Conservation (phyloP, 1,140 invertebrate species). For the Drosophila cardini region DNA sequence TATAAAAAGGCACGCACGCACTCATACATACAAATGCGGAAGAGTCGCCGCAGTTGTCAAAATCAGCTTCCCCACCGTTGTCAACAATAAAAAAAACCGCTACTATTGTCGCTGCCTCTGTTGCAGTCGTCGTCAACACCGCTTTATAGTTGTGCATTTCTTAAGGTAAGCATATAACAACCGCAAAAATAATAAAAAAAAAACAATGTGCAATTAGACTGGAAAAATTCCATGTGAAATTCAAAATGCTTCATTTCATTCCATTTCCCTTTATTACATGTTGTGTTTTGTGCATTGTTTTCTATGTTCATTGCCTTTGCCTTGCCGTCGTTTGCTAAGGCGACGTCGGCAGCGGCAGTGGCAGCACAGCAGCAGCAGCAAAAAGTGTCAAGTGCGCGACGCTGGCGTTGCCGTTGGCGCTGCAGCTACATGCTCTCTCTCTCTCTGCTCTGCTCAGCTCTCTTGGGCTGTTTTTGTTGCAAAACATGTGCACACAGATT, state of each 20-base stretch:
- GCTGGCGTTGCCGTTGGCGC: conserved; percentile 6
- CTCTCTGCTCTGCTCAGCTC: neutral
- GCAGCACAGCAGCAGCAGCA: conserved; percentile 4
- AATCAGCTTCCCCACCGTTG: conserved; percentile 41
- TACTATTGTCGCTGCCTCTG: conserved; percentile 1
- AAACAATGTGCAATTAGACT: conserved; percentile 41
- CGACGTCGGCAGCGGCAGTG: neutral
- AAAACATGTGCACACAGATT: conserved; percentile 49
- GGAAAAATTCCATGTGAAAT: conserved; percentile 58
- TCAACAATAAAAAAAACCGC: conserved; percentile 44
- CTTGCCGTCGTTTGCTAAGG: conserved; percentile 4
- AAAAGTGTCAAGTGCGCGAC: conserved; percentile 60
- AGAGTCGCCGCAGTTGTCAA: conserved; percentile 44
- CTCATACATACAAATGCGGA: conserved; percentile 59
- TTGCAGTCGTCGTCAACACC: conserved; percentile 16
- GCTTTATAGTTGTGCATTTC: conserved; percentile 62
- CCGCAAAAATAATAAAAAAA: conserved; percentile 26
- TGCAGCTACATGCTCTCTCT: conserved; percentile 16
- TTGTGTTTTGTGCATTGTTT: conserved; percentile 51
- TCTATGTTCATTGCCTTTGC: conserved; percentile 29
- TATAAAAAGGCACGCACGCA: conserved; percentile 26
- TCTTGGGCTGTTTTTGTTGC: conserved; percentile 28
- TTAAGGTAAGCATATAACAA: conserved; percentile 55
- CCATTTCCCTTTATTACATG: conserved; percentile 29
- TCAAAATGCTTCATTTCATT: conserved; percentile 42